These are phyloP conservation scores for Brevipalpus yothersi DNA, from an alignment of 1,140 invertebrate species.

Conservation along the genomic window DNA sequence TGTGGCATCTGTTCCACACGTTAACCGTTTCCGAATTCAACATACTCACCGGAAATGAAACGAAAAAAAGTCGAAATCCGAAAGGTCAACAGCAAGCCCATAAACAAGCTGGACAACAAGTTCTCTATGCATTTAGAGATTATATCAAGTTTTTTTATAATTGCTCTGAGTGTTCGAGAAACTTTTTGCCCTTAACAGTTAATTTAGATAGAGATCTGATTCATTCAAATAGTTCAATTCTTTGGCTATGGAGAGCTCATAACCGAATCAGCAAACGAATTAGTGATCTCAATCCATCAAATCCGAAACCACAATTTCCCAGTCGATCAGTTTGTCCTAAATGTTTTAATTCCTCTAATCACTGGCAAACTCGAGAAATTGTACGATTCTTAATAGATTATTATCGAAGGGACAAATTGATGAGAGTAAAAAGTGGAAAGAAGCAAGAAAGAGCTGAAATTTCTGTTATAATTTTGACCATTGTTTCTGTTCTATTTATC, in stretches of 20 bases:
- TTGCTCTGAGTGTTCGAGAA: constrained; percentile 57
- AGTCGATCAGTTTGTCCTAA: neutral
- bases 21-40: constrained; percentile 52
- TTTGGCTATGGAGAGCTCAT: constrained; percentile 86
- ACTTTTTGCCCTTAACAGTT: constrained; percentile 49
- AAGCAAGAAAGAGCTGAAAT: too few relatives aligned
- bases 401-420: neutral
- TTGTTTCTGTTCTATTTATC: too few relatives aligned
- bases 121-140: constrained; percentile 54
- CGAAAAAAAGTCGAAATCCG: neutral
- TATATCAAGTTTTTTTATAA: constrained; percentile 85
- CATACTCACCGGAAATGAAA: constrained; percentile 11
- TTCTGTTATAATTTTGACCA: too few relatives aligned
- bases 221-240: constrained; percentile 32
- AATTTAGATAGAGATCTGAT: constrained; percentile 32
- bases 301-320: neutral
- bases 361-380: neutral
- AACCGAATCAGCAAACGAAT: constrained; percentile 27
- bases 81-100: constrained; percentile 12
- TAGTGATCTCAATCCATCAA: neutral
- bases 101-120: constrained; percentile 19
- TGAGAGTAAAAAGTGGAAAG: too few relatives aligned
- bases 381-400: neutral
- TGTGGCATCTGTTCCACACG: constrained; percentile 91
- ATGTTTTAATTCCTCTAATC: neutral